Base-by-base conservation (phyloP, 2,888 invertebrate species). In the Heteromurus nitidus region DNA sequence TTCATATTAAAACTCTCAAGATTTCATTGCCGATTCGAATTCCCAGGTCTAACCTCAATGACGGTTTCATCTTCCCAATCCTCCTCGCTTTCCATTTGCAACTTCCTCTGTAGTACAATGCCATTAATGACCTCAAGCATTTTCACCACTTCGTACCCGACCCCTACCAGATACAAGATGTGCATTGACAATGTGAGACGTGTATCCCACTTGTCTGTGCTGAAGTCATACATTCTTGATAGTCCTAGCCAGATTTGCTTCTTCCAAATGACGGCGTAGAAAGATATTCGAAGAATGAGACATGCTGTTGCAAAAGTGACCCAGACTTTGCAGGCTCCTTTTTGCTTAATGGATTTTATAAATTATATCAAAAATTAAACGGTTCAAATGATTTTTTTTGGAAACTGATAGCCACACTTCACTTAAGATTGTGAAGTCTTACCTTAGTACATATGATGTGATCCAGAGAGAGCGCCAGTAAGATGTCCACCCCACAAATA, bases 401-500 rank as follows among this genome's bases (percentile, higher is more conserved):
- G 13, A 42, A 31, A 42, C 16, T 22, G 26, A 62, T 11, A 26
- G 3, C 18, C 16, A 20, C 3, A 30, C 30, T 30, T 30, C 20
- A 36, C 3, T 20, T 22, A 36, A 26, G 2, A 22, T 5, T 9
- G 11, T 62, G 31, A n/a, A 36, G 16, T n/a, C 3, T 24, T 13
- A 36, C 22, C 26, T 64, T 64, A 3, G 42, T 58, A 16, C 7
- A 18, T 26, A 73, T 1, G 13, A 80, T 80, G 16, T 80, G 44
- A 36, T 80, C 80, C 72, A 80, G 30, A n/a, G 70, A 53, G n/a
- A 80, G 58, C 20, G 80, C 80, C 80, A 80, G 31, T 18, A 80
- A 13, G 3, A 80, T 64, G 16, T 80, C 80, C 7, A 16, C 18
- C 11, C 44, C 72, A 16, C 72, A 80, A 22, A 80, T 44, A 0